Base-by-base conservation (phyloP, 1,140 invertebrate species). In the Condylostylus longicornis region DNA sequence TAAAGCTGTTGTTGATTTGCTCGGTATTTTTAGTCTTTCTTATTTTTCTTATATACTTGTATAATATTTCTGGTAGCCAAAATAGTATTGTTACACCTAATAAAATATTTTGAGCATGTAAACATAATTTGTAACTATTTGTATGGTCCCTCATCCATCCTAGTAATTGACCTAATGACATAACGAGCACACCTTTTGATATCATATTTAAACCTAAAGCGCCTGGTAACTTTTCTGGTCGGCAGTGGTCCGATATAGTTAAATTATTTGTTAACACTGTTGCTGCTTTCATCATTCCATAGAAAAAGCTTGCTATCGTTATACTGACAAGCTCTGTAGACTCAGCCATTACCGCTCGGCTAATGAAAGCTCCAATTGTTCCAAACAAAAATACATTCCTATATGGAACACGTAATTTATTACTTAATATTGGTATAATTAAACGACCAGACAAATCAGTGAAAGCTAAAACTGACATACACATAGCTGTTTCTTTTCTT, bases 121-220 rank as follows among this genome's bases (percentile, higher is more conserved):
- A 70, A 32, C 72, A 75, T 1, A 69, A 46, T 3, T 66, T 45
- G 45, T 74, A 80, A 34, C 74, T 78, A 1, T 53, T 53, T 4
- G 68, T 70, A 19, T 66, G 67, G 45, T 79, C 76, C 46, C 76
- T 64, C 25, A 77, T 63, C 63, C 69, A 75, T 22, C 79, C 79
- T 12, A 80, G 58, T 38, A 78, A 50, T 42, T 76, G 75, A 13
- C 78, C 77, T 12, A 78, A 49, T 1, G 64, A 65, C 2, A 77
- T 67, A 1, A 78, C 71, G 18, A 75, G 67, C 2, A 80, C 49
- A 15, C 77, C 77, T 58, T 80, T 82, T 2, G 67, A 65, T 14
- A 82, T 68, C 78, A 82, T 81, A 37, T 72, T 77, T 2, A 81
- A 60, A 12, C 79, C 78, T 19, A 79, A 63, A 1, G 77, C 78